Base-by-base conservation (phyloP, 2,113 vertebrate species). In the Elaphurus davidianus region DNA sequence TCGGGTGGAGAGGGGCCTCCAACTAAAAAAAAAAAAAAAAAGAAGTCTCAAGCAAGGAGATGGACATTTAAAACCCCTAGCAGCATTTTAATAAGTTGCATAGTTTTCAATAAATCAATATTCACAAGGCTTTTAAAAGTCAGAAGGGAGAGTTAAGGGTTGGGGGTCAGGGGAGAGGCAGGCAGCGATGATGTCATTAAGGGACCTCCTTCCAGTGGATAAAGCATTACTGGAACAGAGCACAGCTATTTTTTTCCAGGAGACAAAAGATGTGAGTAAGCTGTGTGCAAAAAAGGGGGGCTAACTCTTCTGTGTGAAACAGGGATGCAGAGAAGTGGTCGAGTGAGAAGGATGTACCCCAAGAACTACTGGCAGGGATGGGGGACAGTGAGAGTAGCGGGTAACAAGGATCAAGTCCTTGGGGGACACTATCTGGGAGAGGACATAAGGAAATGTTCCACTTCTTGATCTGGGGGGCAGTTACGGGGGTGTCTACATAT, bases 311-410 rank as follows among this genome's bases (percentile, higher is more conserved):
- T 25, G 27, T 55, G 40, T 50, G n/a, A 76, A 21, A 27, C 16
- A 36, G 28, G 71, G n/a, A 11, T 2, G 11, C 0, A 3, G 25
- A 30, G 23, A 7, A 6, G 92, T 10, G 33, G 7, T 3, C 4
- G 1, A 23, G 28, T 0, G 10, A 60, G 86, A 16, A 12, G 14
- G 25, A 17, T 17, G 12, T 0, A 0, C 13, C 13, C 54, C 33
- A 13, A 6, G n/a, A 54, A 7, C 84, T 11, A 3, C 21, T 4
- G 9, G 30, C 28, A 43, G 17, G 40, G 7, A 23, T 33, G 2
- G 57, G 54, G 54, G 33, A 12, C 4, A 3, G 57, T 6, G 28
- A 78, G n/a, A n/a, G 23, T 14, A 6, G 6, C 8, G 9, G 9
- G 25, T 3, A 27, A 45, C 76, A 43, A 3, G 5, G 50, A 43